Percentiles rank a stretch among this genome's conserved stretches.
These are phyloP conservation scores for Spermophilus dauricus DNA, from an alignment of 2,113 vertebrate species.

Conservation along the genomic window DNA sequence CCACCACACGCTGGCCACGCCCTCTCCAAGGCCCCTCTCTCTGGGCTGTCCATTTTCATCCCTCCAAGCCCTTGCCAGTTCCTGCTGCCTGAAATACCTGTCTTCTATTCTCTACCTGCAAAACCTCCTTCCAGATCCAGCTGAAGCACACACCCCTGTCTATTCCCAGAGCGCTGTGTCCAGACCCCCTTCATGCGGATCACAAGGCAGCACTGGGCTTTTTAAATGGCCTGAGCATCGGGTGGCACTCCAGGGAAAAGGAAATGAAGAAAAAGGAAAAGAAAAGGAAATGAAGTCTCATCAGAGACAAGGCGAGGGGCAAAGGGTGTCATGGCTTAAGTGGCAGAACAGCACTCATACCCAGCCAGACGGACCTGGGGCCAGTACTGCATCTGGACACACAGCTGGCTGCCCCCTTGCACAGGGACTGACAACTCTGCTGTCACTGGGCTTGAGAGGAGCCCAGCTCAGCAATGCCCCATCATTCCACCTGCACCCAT, in stretches of 20 bases:
- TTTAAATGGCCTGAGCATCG: neutral
- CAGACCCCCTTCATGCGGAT: neutral
- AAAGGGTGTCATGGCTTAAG: neutral
- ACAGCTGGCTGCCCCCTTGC: neutral
- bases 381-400: neutral
- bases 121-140: neutral
- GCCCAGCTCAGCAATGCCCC: rapidly evolving
- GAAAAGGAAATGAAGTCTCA: neutral
- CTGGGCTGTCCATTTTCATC: rapidly evolving
- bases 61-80: too few species aligned
- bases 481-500: rapidly evolving
- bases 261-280: neutral
- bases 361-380: neutral
- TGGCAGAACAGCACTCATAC: neutral
- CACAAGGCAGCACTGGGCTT: neutral
- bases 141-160: rapidly evolving
- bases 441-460: rapidly evolving
- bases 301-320: neutral
- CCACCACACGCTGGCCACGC: rapidly evolving
- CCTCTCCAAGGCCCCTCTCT: rapidly evolving
- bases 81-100: neutral
- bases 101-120: neutral
- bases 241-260: neutral
- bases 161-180: neutral
- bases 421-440: neutral